Evolutionary conservation across 2,888 invertebrate species (phyloP), one percentile per base, ranked within the genome.

Genomic region (Drosophila siamana): DNA sequence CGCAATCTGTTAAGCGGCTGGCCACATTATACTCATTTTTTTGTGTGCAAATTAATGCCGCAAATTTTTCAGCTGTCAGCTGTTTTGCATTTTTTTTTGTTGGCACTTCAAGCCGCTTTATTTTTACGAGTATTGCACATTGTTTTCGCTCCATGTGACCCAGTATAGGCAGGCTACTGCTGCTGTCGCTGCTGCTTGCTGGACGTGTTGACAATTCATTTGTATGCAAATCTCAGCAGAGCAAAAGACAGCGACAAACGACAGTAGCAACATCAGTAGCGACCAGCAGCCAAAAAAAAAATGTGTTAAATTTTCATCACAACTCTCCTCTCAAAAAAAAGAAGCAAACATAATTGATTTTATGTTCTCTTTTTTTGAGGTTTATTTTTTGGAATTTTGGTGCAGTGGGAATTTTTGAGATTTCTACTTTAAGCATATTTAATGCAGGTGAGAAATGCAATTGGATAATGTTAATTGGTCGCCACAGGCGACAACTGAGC

Each of bases 141-240:
- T 69, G 65, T 56, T 69, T 65, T 65, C 50, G 44, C 30, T n/a
- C 57, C 36, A 36, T 66, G 30, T 59, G 67, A 54, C 60, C 47
- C 60, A 48, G 55, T 44, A 11, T 46, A 28, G 36, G 36, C 33
- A 13, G 33, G 33, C 54, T 16, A 48, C 43, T 16, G 36, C 46
- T 47, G 50, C 19, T 55, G 56, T 52, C 41, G 16, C 54, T 26
- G 51, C 50, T 13, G 40, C 46, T 47, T 47, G 69, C 64, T 63
- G 80, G 71, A 74, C 74, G 73, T 85, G 87, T 86, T 89, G 88
- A 88, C 86, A 86, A 88, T 88, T 88, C 88, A 89, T 88, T 88
- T 89, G 86, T 79, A 88, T 89, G 88, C 83, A 88, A 88, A 88
- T 88, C 88, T 89, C 85, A 70, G 74, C 76, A 69, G 74, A 70